A percentile compares a stretch with the other conserved stretches of the same genome.
Evolutionary conservation across 2,797 vertebrate species (phyloP).

Genomic region (Girardinus metallicus): DNA sequence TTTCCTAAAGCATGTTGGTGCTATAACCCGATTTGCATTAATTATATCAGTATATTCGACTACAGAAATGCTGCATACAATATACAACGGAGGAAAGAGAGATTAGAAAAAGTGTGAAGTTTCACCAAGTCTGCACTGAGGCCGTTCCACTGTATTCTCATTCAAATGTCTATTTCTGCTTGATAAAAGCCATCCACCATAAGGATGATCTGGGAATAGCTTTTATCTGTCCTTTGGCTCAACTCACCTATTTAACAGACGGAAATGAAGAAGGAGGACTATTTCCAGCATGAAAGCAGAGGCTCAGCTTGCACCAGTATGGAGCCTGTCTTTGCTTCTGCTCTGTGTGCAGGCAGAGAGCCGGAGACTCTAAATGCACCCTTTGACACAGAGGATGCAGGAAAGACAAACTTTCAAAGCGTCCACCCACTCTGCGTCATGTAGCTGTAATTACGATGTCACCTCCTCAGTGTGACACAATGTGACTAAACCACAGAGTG

Average conservation of each 20-base stretch:
- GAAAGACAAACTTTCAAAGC: constrained; percentile 28
- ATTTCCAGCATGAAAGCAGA: constrained; percentile 36
- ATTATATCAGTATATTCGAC: constrained; percentile 1
- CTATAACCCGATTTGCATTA: constrained; percentile 14
- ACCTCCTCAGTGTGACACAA: constrained; percentile 48
- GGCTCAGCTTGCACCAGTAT: constrained; percentile 9
- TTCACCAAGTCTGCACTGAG: not conserved
- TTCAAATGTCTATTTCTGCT: not conserved
- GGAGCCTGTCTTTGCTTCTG: constrained; percentile 12
- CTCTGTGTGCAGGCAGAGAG: constrained; percentile 4
- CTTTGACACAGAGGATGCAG: constrained; percentile 30
- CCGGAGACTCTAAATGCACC: constrained; percentile 3
- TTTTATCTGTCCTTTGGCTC: constrained; percentile 30
- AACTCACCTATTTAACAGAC: constrained; percentile 18
- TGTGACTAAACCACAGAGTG: constrained; percentile 45
- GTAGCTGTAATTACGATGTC: constrained; percentile 69
- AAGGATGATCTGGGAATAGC: constrained; percentile 4
- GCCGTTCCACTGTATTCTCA: not conserved
- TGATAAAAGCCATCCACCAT: not conserved
- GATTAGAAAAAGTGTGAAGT: not conserved
- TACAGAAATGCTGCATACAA: constrained; percentile 1
- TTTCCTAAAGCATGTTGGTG: constrained; percentile 13
- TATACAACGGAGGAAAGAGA: not conserved
- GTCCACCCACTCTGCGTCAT: constrained; percentile 44
- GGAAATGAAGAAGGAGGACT: constrained; percentile 10